Base-by-base conservation (phyloP, 1,140 invertebrate genomes). In the Ceratosolen fusciceps region DNA sequence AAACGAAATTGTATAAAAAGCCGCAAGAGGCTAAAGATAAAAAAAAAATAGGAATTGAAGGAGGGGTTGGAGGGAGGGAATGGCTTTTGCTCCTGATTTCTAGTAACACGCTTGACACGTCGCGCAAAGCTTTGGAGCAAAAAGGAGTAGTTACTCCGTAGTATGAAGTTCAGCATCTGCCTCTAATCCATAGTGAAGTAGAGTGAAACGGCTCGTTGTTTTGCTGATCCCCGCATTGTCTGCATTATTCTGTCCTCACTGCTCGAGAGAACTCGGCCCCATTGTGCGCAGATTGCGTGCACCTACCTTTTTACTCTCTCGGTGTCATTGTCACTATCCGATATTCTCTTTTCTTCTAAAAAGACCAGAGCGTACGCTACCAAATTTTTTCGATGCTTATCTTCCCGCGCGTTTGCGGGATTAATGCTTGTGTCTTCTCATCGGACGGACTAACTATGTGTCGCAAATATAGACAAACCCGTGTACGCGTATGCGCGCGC, bases 121-220 rank as follows among this genome's bases (percentile, higher is more conserved):
- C 24, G 31, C 7, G 10, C 60, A n/a, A 26, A 24, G 14, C 2
- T 34, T 31, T 31, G 12, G 9, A 65, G 31, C 16, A 58, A 43
- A 43, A 52, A 72, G 8, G 39, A 72, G 52, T 73, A 73, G 19
- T n/a, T 10, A n/a, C n/a, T n/a, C 24, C 34, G n/a, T 80, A 24
- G 72, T 43, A 54, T 43, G 54, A 21, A 74, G 70, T 62, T 54
- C 39, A 70, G 87, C 87, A 88, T 88, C 87, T 88, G 87, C 86
- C 85, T 85, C 85, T 88, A 88, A 88, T 88, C 87, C 86, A 82
- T 83, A 87, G 86, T 87, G 82, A 84, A 85, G 83, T 83, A 83
- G 84, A 85, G 84, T 85, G 87, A 88, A 87, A 88, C 86, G 87
- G 85, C 85, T 86, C 87, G 86, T 88, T 88, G 87, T 88, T 88